Base-by-base conservation (phyloP, 2,113 vertebrate genomes). In the Phyllostomus discolor region DNA sequence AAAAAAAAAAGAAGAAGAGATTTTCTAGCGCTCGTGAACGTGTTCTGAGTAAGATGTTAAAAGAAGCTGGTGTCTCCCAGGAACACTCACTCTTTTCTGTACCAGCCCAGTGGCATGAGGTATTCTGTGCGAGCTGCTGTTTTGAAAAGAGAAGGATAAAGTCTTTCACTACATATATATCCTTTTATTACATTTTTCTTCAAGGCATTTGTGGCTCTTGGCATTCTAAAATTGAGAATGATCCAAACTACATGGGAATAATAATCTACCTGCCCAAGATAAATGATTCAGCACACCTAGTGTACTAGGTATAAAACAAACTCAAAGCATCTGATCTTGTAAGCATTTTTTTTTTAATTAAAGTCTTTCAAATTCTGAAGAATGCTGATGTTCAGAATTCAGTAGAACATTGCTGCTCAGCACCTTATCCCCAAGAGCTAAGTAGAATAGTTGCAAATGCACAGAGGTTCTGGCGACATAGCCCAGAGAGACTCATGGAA, bases 321-420 rank as follows among this genome's bases (percentile, higher is more conserved):
- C 70, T 95, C 52, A 81, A 31, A 52, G 12, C 66, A 59, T 54
- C 57, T 95, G 54, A 59, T 79, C 31, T 43, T 92, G 48, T 38
- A 16, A 41, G n/a, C n/a, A 24, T 38, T 84, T 89, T 38, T 88
- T 89, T 90, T 94, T 88, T 54, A 67, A 75, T 93, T 85, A 75
- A 91, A 91, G 38, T 50, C 43, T 46, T 88, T 54, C 17, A 83
- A 52, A 67, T 46, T 90, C 57, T 83, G 72, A 90, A 76, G 86
- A 78, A 66, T 67, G 33, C 14, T 59, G 48, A 78, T 88, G 35
- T 75, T 93, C 76, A 64, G 66, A 88, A 62, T 75, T 69, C 64
- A 75, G 54, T 48, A 66, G 9, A 54, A 19, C 48, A 46, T 38
- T 75, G 14, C 70, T 75, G 84, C 24, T 87, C 10, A 73, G n/a